Conservation (phyloP, 2,113 vertebrate genomes). For the Dinomys branickii region DNA sequence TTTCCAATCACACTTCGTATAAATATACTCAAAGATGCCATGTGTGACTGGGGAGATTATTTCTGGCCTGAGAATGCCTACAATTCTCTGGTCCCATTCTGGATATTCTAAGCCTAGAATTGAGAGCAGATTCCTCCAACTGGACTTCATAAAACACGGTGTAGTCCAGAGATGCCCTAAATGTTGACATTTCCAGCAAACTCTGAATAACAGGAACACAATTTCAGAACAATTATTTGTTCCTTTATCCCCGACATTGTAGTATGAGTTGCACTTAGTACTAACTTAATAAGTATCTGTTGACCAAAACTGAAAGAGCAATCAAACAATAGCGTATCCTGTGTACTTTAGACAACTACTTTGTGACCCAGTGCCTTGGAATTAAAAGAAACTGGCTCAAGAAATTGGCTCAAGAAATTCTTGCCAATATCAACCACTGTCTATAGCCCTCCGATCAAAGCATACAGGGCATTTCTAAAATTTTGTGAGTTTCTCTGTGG, state of each 20-base stretch:
- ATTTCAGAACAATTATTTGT: neutral
- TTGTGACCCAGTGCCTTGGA: neutral
- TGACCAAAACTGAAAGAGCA: neutral
- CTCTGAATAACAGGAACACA: neutral
- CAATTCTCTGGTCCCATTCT: neutral
- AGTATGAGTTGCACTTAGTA: neutral
- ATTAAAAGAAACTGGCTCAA: constrained; percentile 11
- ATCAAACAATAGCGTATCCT: neutral
- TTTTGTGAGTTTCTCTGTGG: neutral
- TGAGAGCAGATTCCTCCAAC: neutral
- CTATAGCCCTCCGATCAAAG: neutral
- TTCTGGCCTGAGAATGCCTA: neutral
- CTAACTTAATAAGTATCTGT: neutral
- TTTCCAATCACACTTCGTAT: neutral
- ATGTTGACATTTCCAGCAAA: neutral
- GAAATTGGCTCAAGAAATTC: neutral
- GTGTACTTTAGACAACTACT: neutral
- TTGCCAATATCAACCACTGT: neutral
- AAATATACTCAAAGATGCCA: neutral
- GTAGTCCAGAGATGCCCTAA: neutral
- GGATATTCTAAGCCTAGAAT: neutral
- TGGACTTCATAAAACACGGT: neutral
- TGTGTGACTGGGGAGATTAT: neutral
- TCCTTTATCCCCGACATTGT: neutral
- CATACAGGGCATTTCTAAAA: neutral